Evolutionary conservation across 2,797 vertebrate genomes (phyloP).

Genomic region (Chiloscyllium punctatum): DNA sequence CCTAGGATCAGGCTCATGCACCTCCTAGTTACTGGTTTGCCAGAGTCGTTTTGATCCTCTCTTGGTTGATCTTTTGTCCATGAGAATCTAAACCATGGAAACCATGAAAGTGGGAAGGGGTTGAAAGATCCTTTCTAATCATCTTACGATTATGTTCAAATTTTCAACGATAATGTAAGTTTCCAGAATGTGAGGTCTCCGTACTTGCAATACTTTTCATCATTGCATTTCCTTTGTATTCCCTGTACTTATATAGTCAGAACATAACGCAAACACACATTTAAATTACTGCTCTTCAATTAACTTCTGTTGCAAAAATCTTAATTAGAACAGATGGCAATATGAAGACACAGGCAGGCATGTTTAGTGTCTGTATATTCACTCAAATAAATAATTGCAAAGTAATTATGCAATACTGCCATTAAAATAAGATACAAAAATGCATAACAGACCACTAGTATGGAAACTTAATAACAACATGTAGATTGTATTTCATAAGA

Average conservation of each 20-base stretch:
- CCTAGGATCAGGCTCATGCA: neutral
- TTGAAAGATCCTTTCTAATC: neutral
- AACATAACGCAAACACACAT: neutral
- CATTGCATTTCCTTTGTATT: neutral
- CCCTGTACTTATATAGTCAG: neutral
- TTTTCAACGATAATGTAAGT: neutral
- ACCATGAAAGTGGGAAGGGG: too few species aligned
- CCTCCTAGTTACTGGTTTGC: neutral
- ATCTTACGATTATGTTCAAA: neutral
- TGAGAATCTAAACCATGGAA: neutral
- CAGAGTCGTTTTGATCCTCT: neutral
- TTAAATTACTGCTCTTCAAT: neutral
- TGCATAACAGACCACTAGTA: neutral
- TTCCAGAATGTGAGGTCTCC: neutral
- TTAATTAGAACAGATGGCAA: slow-evolving; percentile 12
- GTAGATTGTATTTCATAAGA: neutral
- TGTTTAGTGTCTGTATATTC: neutral
- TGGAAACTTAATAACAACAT: neutral
- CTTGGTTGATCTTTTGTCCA: neutral
- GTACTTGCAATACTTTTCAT: neutral
- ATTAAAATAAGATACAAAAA: neutral
- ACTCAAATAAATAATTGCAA: slow-evolving; percentile 22
- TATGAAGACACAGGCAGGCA: slow-evolving; percentile 14
- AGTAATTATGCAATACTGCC: slow-evolving; percentile 13
- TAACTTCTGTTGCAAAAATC: neutral